Base-by-base conservation (phyloP, 2,888 invertebrate genomes). In the Melipona bicolor region DNA sequence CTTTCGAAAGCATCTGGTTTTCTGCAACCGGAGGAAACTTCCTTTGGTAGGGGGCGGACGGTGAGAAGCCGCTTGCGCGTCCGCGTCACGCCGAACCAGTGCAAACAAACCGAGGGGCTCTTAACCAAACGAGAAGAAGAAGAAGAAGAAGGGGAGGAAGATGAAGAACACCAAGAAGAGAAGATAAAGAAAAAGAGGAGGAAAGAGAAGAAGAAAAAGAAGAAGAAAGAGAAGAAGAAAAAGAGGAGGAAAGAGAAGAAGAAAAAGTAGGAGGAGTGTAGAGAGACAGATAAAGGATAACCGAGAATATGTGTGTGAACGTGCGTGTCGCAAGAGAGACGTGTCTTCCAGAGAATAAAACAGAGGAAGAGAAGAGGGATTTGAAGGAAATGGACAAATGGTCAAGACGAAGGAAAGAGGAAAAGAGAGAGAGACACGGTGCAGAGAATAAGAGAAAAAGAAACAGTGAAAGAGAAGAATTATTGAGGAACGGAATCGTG, bases 1-100 rank as follows among this genome's bases (percentile, higher is more conserved):
- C 87, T 87, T 87, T 84, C 87, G 82, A 87, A 87, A 87, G 80
- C 84, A 80, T 87, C 84, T 84, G 84, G 82, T 82, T 87, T 84
- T 82, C 82, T 84, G 77, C 81, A 79, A 84, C 81, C 76, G 83
- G 73, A 79, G 77, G 79, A 84, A 82, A 78, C 82, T 80, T 82
- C 87, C 75, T 77, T 78, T 61, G 69, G 73, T 50, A 64, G 27
- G 43, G 49, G 59, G 56, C 6, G 65, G 36, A 73, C 36, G 50
- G 54, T 15, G 75, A 76, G 79, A 50, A 74, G 67, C 24, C 52
- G 68, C 50, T 36, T 61, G 52, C 71, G 72, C 67, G 54, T 50
- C 67, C 75, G 73, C 69, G 77, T 68, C 76, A 61, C 73, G 68
- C 43, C 73, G 71, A 82, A 78, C 80, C 68, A 81, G 79, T 71